A percentile compares a stretch with the other conserved stretches of the same genome.
phyloP scores from a whole-genome alignment of 2,888 invertebrate genomes.

The Corythucha ciliata region DNA sequence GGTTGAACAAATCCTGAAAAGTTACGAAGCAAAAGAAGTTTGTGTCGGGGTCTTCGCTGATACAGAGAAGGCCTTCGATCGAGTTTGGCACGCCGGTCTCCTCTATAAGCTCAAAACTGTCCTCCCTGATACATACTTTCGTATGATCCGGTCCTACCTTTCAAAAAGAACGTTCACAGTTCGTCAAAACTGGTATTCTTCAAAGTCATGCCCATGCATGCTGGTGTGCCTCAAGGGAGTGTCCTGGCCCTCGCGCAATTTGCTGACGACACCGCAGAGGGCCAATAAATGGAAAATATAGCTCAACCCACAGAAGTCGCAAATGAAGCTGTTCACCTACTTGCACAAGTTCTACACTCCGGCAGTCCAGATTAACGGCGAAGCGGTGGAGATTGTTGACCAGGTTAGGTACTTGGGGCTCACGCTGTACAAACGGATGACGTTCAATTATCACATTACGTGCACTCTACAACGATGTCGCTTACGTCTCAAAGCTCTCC shows the following conservation, averaged over 20 bases:
- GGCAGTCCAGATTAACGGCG: background rate
- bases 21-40: background rate
- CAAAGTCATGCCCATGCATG: too few species aligned
- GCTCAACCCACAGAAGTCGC: conserved; percentile 9
- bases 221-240: too few species aligned
- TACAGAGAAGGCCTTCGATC: background rate
- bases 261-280: too few species aligned
- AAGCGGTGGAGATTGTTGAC: background rate
- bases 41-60: background rate
- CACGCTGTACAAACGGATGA: conserved; percentile 3
- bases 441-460: conserved; percentile 1
- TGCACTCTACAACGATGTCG: background rate
- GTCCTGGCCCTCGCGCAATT: too few species aligned
- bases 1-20: background rate
- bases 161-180: too few species aligned
- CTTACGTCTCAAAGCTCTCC: background rate
- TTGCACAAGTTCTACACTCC: background rate
- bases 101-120: background rate
- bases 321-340: conserved; percentile 1
- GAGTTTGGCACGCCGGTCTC: background rate
- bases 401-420: conserved; percentile 8
- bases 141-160: too few species aligned
- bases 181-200: too few species aligned
- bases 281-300: conserved; percentile 1
- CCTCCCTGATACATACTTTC: too few species aligned